phyloP scores from a whole-genome alignment of 2,888 invertebrate species.

The Acronicta leporina region DNA sequence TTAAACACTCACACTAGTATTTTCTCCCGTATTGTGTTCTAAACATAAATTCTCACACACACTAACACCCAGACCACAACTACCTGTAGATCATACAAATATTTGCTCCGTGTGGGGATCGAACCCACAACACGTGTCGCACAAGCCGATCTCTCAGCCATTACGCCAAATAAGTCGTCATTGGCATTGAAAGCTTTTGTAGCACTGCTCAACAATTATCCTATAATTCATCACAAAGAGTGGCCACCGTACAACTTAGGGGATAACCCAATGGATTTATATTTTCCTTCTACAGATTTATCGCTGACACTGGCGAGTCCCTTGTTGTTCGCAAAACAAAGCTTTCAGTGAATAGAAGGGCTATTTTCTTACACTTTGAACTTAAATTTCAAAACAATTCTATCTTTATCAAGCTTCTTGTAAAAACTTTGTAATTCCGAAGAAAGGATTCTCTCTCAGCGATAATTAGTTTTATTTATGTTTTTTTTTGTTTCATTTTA shows the following conservation, averaged over 20 bases:
- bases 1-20: too few species aligned
- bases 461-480: conserved; percentile 2
- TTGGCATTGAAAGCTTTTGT: too few species aligned
- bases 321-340: conserved; percentile 38
- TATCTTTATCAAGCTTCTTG: not conserved
- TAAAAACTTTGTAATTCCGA: conserved; percentile 4
- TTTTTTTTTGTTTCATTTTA: too few species aligned
- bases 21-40: too few species aligned
- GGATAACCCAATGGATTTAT: conserved; percentile 36
- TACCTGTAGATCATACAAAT: too few species aligned
- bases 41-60: too few species aligned
- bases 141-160: too few species aligned
- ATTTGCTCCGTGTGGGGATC: too few species aligned
- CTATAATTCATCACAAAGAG: not conserved
- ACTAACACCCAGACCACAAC: too few species aligned
- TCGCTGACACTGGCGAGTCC: conserved; percentile 11
- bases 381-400: not conserved
- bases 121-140: too few species aligned
- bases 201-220: not conserved
- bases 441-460: not conserved
- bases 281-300: conserved; percentile 35
- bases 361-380: not conserved
- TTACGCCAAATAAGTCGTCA: too few species aligned
- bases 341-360: not conserved
- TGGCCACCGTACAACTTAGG: conserved; percentile 15